Percentiles rank a stretch among this genome's conserved stretches.
Evolutionary conservation across 2,113 vertebrate genomes (phyloP).

Genomic region (Hippocampus barbouri): DNA sequence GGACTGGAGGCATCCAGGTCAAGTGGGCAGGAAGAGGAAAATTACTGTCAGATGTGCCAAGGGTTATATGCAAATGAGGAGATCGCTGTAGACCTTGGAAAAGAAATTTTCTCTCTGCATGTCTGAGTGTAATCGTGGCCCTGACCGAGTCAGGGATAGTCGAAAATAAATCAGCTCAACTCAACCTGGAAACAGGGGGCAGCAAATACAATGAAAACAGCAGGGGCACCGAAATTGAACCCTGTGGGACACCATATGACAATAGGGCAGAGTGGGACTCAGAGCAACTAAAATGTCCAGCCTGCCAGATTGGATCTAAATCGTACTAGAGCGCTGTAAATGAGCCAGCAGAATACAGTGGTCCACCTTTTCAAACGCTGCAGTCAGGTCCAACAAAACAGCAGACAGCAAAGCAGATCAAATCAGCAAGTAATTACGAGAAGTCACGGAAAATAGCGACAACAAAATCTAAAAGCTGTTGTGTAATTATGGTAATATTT

Average conservation of each 20-base stretch:
- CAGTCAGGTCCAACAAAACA: neutral
- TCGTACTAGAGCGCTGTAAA: too few relatives aligned
- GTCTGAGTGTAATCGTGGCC: neutral
- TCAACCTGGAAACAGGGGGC: too few relatives aligned
- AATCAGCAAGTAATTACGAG: neutral
- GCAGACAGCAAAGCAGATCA: neutral
- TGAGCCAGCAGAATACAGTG: too few relatives aligned
- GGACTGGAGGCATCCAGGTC: neutral
- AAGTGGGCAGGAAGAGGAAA: neutral
- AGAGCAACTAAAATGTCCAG: too few relatives aligned
- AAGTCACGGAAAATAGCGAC: neutral
- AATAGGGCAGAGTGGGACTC: too few relatives aligned
- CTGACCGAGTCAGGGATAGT: neutral
- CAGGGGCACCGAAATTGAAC: too few relatives aligned
- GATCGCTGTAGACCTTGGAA: neutral
- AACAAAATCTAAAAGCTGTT: neutral
- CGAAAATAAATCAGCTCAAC: neutral
- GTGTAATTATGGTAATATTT: neutral
- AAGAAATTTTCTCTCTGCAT: neutral
- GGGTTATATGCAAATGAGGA: slow-evolving; percentile 2
- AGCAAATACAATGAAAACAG: too few relatives aligned
- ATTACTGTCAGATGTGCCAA: neutral
- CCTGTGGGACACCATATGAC: too few relatives aligned
- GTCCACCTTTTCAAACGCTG: too few relatives aligned
- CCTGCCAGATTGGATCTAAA: too few relatives aligned